Evolutionary conservation across 2,113 vertebrate genomes (phyloP).

Genomic region (Chelonoidis abingdonii): DNA sequence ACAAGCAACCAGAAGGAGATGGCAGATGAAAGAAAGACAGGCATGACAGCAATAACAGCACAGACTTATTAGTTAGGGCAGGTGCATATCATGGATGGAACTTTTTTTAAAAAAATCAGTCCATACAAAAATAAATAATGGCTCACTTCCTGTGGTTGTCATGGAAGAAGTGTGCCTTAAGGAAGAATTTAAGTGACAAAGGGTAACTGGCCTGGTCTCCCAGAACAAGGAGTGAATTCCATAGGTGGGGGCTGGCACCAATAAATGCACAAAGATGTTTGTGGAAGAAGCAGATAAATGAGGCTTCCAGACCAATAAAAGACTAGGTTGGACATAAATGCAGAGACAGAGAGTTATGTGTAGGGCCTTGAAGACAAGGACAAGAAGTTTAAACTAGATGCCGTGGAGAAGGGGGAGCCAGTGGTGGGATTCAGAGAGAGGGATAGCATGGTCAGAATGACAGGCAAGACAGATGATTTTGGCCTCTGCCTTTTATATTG

Average conservation of each 20-base stretch:
- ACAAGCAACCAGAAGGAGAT: not conserved
- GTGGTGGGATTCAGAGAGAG: constrained; percentile 5
- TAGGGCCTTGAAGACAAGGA: constrained; percentile 35
- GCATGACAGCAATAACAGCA: not conserved
- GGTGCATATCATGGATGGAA: rapidly evolving
- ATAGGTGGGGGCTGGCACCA: not conserved
- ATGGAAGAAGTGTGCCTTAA: not conserved
- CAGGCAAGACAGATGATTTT: constrained; percentile 30
- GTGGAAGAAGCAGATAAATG: not conserved
- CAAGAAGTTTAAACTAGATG: constrained; percentile 30
- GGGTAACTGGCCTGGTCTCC: not conserved
- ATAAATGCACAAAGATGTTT: not conserved
- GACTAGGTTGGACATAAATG: not conserved
- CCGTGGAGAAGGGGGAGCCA: constrained; percentile 22
- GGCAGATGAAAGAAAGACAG: rapidly evolving
- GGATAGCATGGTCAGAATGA: constrained; percentile 50
- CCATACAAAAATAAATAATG: not conserved
- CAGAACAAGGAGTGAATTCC: not conserved
- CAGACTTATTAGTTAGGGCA: not conserved
- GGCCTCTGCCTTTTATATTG: not conserved
- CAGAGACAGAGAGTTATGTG: constrained; percentile 31
- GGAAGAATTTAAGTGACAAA: not conserved
- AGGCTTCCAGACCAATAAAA: rapidly evolving
- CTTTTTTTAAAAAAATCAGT: not conserved
- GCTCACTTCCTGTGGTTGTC: constrained; percentile 2